These are phyloP conservation scores for Delia radicum DNA, from an alignment of 1,140 invertebrate species.

Conservation along the genomic window DNA sequence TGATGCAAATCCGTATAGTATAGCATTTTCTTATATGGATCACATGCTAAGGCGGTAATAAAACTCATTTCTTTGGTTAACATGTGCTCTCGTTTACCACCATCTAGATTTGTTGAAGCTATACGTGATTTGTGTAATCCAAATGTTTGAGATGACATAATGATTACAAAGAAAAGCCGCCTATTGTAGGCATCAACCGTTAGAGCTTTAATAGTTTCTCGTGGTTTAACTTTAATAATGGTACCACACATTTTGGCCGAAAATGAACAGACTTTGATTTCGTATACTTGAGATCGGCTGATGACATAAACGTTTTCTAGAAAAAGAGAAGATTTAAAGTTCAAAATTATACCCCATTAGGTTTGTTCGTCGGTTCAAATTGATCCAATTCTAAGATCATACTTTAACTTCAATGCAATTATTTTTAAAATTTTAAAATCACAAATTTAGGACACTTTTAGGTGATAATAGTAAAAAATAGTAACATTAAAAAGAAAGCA, in stretches of 20 bases:
- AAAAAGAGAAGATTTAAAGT: neutral
- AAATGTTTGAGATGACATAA: constrained; percentile 52
- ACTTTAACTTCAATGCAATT: no score
- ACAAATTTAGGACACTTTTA: no score
- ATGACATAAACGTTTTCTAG: constrained; percentile 73
- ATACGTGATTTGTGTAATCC: constrained; percentile 59
- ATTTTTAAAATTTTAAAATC: no score
- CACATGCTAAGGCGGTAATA: constrained; percentile 68
- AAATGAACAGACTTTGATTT: constrained; percentile 63
- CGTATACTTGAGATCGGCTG: constrained; percentile 58
- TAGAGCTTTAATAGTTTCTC: constrained; percentile 61
- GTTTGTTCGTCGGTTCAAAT: no score
- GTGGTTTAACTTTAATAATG: constrained; percentile 63
- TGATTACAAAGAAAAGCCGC: constrained; percentile 62
- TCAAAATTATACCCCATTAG: neutral
- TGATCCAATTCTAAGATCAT: neutral
- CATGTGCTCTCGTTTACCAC: constrained; percentile 57
- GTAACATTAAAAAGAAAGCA: no score
- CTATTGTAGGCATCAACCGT: constrained; percentile 59
- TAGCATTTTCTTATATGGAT: constrained; percentile 65
- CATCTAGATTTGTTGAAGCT: constrained; percentile 66
- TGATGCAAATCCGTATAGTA: constrained; percentile 70
- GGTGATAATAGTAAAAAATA: no score
- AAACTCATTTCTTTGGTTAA: constrained; percentile 54
- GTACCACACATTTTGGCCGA: constrained; percentile 60